Evolutionary conservation across 2,888 invertebrate species (phyloP), one percentile per base, ranked within the genome.

Genomic region (Ischnura elegans): DNA sequence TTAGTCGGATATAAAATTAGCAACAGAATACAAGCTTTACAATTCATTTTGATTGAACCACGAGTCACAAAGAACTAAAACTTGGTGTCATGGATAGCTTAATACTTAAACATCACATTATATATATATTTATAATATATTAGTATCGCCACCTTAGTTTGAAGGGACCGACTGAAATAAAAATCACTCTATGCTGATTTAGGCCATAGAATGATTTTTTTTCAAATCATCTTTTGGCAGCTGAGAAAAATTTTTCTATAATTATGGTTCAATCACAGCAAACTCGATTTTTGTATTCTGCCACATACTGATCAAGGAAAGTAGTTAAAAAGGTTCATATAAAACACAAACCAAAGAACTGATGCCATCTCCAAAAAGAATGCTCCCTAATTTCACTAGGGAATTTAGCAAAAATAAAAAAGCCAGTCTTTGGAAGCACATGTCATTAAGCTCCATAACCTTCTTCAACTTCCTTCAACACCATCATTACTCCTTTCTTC

Each of bases 341-440:
- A 90, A 55, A 90, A 90, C 90, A 90, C 43, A 61, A 90, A 61
- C 36, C 36, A 43, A 90, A 90, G 90, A 61, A 90, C 43, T 61
- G 42, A 43, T 25, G 43, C n/a, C n/a, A 61, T 66, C 55, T 90
- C 61, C 55, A 90, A 76, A 76, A 76, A 76, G 76, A 76, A 76
- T 76, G 36, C 76, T 76, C 76, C 76, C 76, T 76, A 76, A 36
- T 76, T 29, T 76, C 76, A 76, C 76, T 76, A 76, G 76, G 76
- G 90, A 51, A 61, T 43, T 66, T 61, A 66, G 66, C 90, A 66
- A 90, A 61, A 90, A 90, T 90, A 36, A 51, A 87, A 87, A 76
- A 76, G 43, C 61, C 87, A 87, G 61, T 90, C 90, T 90, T 90
- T 90, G 90, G 90, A 90, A 90, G 90, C 90, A 90, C 90, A 90